phyloP scores from a whole-genome alignment of 2,113 vertebrate genomes.

The Noctilio leporinus region DNA sequence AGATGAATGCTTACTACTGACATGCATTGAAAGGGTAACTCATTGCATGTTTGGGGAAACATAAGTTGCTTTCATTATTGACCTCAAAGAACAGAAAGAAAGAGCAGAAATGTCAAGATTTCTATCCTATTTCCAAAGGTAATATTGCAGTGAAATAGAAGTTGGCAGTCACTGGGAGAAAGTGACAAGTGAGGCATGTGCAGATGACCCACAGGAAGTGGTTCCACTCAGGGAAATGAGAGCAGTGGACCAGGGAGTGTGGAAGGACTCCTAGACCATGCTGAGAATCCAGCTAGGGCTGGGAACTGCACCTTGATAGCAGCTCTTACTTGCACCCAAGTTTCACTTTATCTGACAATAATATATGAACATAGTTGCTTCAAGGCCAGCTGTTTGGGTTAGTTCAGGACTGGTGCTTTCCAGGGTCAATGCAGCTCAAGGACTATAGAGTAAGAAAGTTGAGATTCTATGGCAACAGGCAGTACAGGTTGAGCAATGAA shows the following conservation, averaged over 20 bases:
- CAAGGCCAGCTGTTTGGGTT: neutral
- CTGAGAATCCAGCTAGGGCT: neutral
- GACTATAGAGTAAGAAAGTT: neutral
- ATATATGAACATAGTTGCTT: neutral
- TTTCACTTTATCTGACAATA: neutral
- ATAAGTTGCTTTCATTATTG: neutral
- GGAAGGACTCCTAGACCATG: neutral
- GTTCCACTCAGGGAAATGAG: neutral
- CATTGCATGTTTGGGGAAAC: neutral
- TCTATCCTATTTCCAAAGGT: neutral
- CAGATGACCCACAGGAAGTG: neutral
- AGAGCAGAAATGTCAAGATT: slow-evolving; percentile 34
- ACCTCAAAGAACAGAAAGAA: neutral
- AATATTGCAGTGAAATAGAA: neutral
- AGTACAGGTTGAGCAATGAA: neutral
- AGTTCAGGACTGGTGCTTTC: neutral
- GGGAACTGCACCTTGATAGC: neutral
- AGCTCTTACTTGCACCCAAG: neutral
- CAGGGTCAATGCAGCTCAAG: neutral
- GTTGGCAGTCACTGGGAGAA: neutral
- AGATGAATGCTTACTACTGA: neutral
- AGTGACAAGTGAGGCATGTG: neutral
- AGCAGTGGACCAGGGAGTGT: neutral
- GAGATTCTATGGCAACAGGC: neutral
- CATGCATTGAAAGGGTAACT: slow-evolving; percentile 2